These are phyloP conservation scores for Xiphydria camelus DNA, from an alignment of 2,888 invertebrate species.

Conservation along the genomic window DNA sequence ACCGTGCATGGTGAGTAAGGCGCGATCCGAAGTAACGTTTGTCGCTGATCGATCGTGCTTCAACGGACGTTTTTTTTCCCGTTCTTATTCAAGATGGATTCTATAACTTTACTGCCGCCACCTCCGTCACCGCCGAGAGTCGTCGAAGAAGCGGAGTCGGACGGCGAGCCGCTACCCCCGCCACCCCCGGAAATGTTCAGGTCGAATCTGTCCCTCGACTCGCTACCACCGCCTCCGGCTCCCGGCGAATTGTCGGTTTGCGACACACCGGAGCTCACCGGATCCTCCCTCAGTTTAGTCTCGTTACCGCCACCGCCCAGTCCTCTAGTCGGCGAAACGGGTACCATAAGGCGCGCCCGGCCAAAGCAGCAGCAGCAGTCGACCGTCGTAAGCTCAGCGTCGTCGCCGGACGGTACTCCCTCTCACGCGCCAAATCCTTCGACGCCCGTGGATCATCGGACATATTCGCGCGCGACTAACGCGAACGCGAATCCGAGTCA, in stretches of 20 bases:
- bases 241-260: constrained; percentile 63
- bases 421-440: constrained; percentile 57
- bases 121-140: constrained; percentile 58
- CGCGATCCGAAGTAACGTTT: too few relatives aligned
- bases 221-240: constrained; percentile 78
- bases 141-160: constrained; percentile 61
- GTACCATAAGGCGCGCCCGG: constrained; percentile 57
- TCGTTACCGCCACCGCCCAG: constrained; percentile 78
- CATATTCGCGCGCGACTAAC: constrained; percentile 32
- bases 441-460: constrained; percentile 39
- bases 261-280: constrained; percentile 64
- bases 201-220: constrained; percentile 77
- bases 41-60: too few relatives aligned
- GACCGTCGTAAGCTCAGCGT: constrained; percentile 58
- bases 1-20: constrained; percentile 44
- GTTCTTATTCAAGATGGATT: constrained; percentile 63
- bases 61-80: too few relatives aligned
- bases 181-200: constrained; percentile 77
- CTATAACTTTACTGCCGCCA: constrained; percentile 60
- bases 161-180: constrained; percentile 67
- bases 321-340: constrained; percentile 59
- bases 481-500: constrained; percentile 50
- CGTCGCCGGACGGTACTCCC: constrained; percentile 57
- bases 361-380: constrained; percentile 47
- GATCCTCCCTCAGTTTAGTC: constrained; percentile 71